Conservation (phyloP, 2,888 invertebrate species). For the Brachyopa scutellaris region DNA sequence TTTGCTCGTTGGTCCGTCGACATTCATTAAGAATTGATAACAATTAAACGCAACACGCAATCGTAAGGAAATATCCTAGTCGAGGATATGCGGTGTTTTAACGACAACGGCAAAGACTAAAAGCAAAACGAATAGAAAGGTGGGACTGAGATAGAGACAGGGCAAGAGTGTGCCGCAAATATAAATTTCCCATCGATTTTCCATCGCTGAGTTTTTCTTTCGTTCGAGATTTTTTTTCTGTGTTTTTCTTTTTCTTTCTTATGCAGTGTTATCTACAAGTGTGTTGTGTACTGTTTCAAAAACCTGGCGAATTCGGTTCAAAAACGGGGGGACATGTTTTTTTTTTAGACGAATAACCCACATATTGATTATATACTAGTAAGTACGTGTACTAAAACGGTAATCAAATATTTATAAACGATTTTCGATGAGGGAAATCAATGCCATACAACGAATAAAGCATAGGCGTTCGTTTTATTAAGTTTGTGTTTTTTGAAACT, state of each 20-base stretch:
- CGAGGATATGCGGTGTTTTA: slow-evolving; percentile 59
- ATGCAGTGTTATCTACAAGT: slow-evolving; percentile 57
- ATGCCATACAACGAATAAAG: slow-evolving; percentile 24
- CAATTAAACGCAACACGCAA: slow-evolving; percentile 70
- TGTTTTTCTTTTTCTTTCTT: not conserved
- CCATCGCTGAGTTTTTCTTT: slow-evolving; percentile 41
- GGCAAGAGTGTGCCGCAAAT: slow-evolving; percentile 44
- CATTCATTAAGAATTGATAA: slow-evolving; percentile 59
- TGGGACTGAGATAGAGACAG: slow-evolving; percentile 34
- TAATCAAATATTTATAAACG: slow-evolving; percentile 28
- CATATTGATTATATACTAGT: too few species aligned
- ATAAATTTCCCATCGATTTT: slow-evolving; percentile 68
- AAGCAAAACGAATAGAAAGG: slow-evolving; percentile 36
- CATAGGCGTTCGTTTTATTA: too few species aligned
- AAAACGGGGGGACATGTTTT: too few species aligned
- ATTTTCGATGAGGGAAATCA: slow-evolving; percentile 11
- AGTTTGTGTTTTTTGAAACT: not conserved
- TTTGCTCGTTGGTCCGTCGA: slow-evolving; percentile 19
- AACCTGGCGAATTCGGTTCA: slow-evolving; percentile 17
- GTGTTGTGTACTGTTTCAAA: slow-evolving; percentile 35
- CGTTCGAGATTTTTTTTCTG: slow-evolving; percentile 13
- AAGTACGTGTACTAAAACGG: slow-evolving; percentile 21
- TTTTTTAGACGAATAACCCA: too few species aligned
- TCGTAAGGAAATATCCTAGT: slow-evolving; percentile 46
- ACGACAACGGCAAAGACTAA: slow-evolving; percentile 40